Evolutionary conservation across 2,888 invertebrate species (phyloP), one percentile per base, ranked within the genome.

Genomic region (Amiota communis): DNA sequence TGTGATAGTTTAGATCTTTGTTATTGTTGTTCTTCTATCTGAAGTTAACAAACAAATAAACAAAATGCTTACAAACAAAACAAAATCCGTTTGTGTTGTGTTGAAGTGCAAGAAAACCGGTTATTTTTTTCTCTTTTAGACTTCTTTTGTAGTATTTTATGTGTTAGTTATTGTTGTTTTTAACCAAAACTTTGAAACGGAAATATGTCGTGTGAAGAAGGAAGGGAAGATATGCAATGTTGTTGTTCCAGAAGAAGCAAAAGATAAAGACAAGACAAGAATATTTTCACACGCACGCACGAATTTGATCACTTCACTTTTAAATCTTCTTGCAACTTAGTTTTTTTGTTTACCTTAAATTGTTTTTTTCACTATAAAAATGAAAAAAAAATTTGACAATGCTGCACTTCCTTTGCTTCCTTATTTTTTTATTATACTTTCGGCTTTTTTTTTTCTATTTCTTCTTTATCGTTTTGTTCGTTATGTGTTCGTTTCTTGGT

Each of bases 81-180:
- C 36, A 36, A 64, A 64, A 9, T 64, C 20, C 59, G 20, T 59
- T 15, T 59, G 20, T 36, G 6, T 2, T 36, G 3, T n/a, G n/a
- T n/a, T n/a, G 36, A 61, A 61, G 56, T 13, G 61, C 61, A 51
- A 15, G n/a, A 68, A 53, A 68, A 68, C 67, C 67, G 67, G 67
- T 68, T 68, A 53, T 12, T 67, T 67, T 67, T 17, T 49, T 15
- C 20, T 53, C 53, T 68, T 53, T 51, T 68, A 49, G 8, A 12
- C 23, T 36, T 23, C 20, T 67, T 49, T 67, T 48, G 36, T 36
- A 36, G 36, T 36, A 36, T 68, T 68, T 51, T 68, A 17, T 65
- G 36, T 65, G 17, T 1, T 23, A 4, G 20, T 36, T 36, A 3
- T 23, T 23, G 23, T 53, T 49, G 49, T 49, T 67, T 53, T 53